Base-by-base conservation (phyloP, 2,888 invertebrate species). In the Thera britannica region DNA sequence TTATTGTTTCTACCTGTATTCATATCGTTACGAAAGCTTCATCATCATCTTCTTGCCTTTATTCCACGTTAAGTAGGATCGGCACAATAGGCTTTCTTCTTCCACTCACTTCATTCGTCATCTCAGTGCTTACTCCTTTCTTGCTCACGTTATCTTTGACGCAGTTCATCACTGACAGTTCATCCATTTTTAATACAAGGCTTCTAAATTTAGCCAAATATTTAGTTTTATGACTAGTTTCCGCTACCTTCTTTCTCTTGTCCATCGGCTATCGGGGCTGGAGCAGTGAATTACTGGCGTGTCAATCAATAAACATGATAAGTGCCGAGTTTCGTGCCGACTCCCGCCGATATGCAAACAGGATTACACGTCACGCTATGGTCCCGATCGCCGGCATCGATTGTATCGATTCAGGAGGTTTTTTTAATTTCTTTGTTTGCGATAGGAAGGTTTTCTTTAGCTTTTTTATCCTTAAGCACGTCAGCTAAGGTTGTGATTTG, bases 251-350 rank as follows among this genome's bases (percentile, higher is more conserved):
- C 72, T 73, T 51, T 75, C 64, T 65, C 79, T 80, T 80, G 79
- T 81, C 41, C 44, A 75, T 81, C 81, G 77, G 83, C 58, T 3
- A 48, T 12, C 12, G 36, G 57, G 85, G 83, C 83, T 81, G 83
- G 83, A 88, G 83, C 85, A 85, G 83, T 90, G 91, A 93, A 89
- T 90, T 93, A 92, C 87, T 88, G 86, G 89, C 90, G 89, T 92
- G 93, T 93, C 93, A 93, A 94, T 94, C 93, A 93, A 93, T 93
- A 93, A 92, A 91, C 92, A 90, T 92, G 92, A 93, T 93, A 93
- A 92, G 92, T 92, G 91, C 88, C 83, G 87, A 87, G 87, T 89
- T 89, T 88, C 91, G 92, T 93, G 91, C 89, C 75, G 73, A 65
- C 62, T 68, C 66, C 65, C 70, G 82, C 83, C 88, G 92, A 90